Base-by-base conservation (phyloP, 2,888 invertebrate genomes). In the Drosophila picticornis region DNA sequence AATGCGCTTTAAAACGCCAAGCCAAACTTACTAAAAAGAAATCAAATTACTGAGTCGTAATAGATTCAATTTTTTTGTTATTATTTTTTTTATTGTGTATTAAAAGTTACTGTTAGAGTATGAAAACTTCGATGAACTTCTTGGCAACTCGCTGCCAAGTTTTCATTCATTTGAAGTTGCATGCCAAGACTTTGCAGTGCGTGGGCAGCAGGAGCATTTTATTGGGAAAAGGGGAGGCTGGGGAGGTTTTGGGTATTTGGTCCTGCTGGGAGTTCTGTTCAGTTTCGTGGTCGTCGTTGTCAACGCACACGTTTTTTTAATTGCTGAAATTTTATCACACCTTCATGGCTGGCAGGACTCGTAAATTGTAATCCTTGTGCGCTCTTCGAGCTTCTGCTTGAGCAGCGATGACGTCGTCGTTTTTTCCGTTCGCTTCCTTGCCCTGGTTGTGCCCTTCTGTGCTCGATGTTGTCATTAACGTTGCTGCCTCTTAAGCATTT, bases 261-360 rank as follows among this genome's bases (percentile, higher is more conserved):
- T 73, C 52, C 70, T 72, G 63, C 25, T 59, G 52, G 63, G 59
- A 74, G 73, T 73, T 70, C 83, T 69, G 55, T 19, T 56, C n/a
- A 19, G 46, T 46, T 25, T 10, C 38, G 56, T 62, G 75, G 80
- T 75, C 72, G 81, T 75, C 76, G 88, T 84, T 90, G 85, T 88
- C 90, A 89, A 87, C 88, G 88, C 83, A 88, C 88, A 87, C 88
- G 90, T 85, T 88, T 88, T 88, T 88, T 88, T 88, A 90, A 87
- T 90, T 88, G 87, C 84, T 85, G 77, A 83, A 90, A 88, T 90
- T 88, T 88, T 88, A 88, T 88, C 88, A 90, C 88, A 90, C 88
- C 90, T 89, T 89, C 88, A 84, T 84, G 83, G 87, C 80, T 85
- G 85, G 88, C 85, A 89, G 86, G 80, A 88, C 84, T 83, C 88